phyloP scores from a whole-genome alignment of 2,113 vertebrate genomes.

The Saimiri boliviensis region DNA sequence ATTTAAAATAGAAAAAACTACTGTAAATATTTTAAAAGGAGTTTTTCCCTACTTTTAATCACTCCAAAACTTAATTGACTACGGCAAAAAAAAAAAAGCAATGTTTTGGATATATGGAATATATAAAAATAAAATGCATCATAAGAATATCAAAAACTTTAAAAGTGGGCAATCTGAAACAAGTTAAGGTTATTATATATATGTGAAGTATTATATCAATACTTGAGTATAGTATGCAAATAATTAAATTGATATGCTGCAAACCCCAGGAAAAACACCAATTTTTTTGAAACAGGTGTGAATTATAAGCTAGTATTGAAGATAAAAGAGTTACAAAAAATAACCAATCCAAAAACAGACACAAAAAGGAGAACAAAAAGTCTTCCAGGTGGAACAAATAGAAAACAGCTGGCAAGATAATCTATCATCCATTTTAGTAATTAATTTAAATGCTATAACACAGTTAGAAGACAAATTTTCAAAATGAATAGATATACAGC shows the following conservation, averaged over 20 bases:
- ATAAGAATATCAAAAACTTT: neutral
- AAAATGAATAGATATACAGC: neutral
- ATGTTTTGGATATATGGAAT: neutral
- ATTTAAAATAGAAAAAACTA: neutral
- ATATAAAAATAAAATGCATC: neutral
- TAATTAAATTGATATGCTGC: neutral
- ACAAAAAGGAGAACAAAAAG: neutral
- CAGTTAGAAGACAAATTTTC: neutral
- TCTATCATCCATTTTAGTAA: neutral
- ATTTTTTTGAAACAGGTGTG: neutral
- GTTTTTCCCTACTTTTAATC: neutral
- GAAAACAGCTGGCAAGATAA: neutral
- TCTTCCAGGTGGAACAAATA: neutral
- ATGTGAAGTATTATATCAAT: neutral
- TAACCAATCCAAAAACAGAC: neutral
- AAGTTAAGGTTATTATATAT: neutral
- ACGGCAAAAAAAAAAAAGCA: neutral
- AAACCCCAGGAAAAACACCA: neutral
- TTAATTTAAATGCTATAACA: neutral
- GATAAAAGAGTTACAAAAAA: neutral
- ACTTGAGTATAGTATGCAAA: neutral
- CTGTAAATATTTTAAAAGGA: slow-evolving; percentile 21
- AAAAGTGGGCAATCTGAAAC: neutral
- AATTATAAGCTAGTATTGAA: neutral
- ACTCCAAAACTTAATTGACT: neutral